A percentile compares a stretch with the other conserved stretches of the same genome.
Conservation (phyloP, 2,797 vertebrate species). For the Tragelaphus oryx region DNA sequence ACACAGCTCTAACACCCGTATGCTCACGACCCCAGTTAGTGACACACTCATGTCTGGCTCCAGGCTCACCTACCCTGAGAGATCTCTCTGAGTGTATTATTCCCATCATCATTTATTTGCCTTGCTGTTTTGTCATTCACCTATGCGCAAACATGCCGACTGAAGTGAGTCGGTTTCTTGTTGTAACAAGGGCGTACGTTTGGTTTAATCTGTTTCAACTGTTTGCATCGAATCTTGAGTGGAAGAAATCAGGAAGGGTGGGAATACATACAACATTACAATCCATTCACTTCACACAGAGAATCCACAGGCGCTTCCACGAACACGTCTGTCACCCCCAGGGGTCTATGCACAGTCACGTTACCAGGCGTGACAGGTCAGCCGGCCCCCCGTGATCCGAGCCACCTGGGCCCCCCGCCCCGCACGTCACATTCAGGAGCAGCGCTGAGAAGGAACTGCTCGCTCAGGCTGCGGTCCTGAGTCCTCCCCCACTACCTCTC, state of each 20-base stretch:
- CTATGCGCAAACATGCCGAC: conserved; percentile 15
- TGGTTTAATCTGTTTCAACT: not conserved
- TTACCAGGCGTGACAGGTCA: conserved; percentile 75
- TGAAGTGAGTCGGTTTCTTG: conserved; percentile 24
- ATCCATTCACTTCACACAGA: conserved; percentile 53
- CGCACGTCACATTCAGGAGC: conserved; percentile 73
- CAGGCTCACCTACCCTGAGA: conserved; percentile 29
- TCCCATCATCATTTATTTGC: not conserved
- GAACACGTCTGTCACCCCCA: conserved; percentile 54
- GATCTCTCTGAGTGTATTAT: conserved; percentile 36
- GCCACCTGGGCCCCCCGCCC: conserved; percentile 72
- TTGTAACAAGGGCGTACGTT: not conserved
- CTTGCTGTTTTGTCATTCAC: not conserved
- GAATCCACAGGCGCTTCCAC: conserved; percentile 59
- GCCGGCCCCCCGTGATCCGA: conserved; percentile 68
- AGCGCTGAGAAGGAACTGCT: conserved; percentile 71
- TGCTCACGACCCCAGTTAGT: conserved; percentile 16
- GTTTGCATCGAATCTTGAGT: not conserved
- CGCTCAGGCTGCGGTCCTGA: conserved; percentile 75
- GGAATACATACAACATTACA: conserved; percentile 33
- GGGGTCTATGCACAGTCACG: conserved; percentile 61
- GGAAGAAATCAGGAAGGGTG: conserved; percentile 33
- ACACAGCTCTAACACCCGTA: not conserved
- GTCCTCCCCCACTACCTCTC: conserved; percentile 87
- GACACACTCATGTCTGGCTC: conserved; percentile 32